Conservation (phyloP, 1,140 invertebrate genomes). For the Drosophila ercepeae region DNA sequence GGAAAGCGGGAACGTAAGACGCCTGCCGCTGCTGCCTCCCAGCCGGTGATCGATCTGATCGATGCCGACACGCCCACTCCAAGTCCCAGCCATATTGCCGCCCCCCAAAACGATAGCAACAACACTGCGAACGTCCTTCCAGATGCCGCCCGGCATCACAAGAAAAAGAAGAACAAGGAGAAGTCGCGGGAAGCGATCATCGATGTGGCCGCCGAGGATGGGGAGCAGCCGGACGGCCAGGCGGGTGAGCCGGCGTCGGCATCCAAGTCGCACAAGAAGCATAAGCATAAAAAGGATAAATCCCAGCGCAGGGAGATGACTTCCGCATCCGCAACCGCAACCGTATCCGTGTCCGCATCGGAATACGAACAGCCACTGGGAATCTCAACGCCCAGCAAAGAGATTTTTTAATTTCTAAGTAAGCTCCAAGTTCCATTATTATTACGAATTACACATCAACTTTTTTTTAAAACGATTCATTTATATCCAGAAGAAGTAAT, state of each 20-base stretch:
- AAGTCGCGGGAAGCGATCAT: conserved; percentile 34
- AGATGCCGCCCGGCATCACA: conserved; percentile 50
- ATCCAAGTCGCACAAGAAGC: conserved; percentile 69
- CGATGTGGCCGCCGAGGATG: conserved; percentile 18
- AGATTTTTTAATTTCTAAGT: conserved; percentile 86
- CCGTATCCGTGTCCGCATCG: conserved; percentile 18
- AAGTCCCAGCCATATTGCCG: conserved; percentile 43
- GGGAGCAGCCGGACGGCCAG: not conserved
- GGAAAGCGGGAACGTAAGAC: conserved; percentile 25
- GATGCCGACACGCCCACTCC: conserved; percentile 48
- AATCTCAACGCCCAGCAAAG: conserved; percentile 96
- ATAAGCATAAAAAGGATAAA: conserved; percentile 79
- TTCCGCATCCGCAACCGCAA: conserved; percentile 15
- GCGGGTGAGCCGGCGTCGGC: not conserved
- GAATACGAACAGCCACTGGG: conserved; percentile 93
- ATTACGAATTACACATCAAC: conserved; percentile 21
- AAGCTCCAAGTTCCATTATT: conserved; percentile 41
- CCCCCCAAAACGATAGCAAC: conserved; percentile 10
- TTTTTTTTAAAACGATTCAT: conserved; percentile 7
- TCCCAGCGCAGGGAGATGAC: conserved; percentile 57
- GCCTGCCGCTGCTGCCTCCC: not conserved
- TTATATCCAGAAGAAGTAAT: not conserved
- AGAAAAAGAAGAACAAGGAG: conserved; percentile 84
- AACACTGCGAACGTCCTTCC: conserved; percentile 11
- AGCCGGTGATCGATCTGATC: conserved; percentile 52